phyloP scores from a whole-genome alignment of 2,113 vertebrate genomes.

The Hylia prasina region DNA sequence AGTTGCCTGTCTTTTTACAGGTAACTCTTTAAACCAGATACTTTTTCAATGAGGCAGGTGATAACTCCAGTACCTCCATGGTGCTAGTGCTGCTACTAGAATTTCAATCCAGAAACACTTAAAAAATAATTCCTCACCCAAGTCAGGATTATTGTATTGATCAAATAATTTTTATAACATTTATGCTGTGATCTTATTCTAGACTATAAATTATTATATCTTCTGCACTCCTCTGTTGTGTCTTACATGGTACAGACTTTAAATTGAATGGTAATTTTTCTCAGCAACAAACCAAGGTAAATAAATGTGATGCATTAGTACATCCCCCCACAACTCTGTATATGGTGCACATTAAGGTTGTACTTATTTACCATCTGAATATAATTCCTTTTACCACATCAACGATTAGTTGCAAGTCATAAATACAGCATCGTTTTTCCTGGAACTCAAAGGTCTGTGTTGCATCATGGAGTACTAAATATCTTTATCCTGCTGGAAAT shows the following conservation, averaged over 20 bases:
- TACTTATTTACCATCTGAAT: constrained; percentile 80
- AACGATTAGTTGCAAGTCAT: constrained; percentile 66
- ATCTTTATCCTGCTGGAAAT: constrained; percentile 65
- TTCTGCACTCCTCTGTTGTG: constrained; percentile 16
- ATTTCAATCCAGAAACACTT: background rate
- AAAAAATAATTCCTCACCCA: constrained; percentile 15
- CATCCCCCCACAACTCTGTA: constrained; percentile 71
- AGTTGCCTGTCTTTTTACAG: background rate
- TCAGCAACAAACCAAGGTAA: constrained; percentile 76
- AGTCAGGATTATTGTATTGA: background rate
- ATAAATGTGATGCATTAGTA: constrained; percentile 83
- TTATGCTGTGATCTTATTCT: constrained; percentile 28
- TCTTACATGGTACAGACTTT: constrained; percentile 52
- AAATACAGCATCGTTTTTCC: constrained; percentile 71
- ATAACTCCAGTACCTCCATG: background rate
- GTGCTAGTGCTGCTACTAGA: background rate
- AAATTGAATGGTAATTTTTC: constrained; percentile 71
- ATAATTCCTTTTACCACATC: constrained; percentile 76
- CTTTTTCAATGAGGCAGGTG: background rate
- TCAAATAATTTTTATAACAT: constrained; percentile 12
- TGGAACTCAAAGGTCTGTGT: constrained; percentile 58
- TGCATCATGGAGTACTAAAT: constrained; percentile 67
- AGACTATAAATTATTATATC: constrained; percentile 40
- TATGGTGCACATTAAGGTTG: constrained; percentile 76
- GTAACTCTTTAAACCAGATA: background rate